These are phyloP conservation scores for Drosophila mayaguana DNA, from an alignment of 2,888 invertebrate genomes.

Conservation along the genomic window DNA sequence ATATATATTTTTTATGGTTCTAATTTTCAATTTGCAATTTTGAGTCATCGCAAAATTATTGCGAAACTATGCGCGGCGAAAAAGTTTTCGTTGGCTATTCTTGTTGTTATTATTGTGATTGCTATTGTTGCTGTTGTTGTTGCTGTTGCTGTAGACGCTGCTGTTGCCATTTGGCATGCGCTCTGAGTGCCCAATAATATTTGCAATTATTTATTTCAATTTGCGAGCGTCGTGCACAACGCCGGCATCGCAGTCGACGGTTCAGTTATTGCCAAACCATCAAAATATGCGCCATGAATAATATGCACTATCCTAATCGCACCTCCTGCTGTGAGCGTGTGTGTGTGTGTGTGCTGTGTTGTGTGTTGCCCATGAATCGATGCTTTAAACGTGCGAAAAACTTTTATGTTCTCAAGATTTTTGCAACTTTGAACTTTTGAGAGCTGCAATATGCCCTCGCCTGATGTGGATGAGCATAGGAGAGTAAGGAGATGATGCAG, in stretches of 20 bases:
- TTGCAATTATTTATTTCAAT: slow-evolving; percentile 77
- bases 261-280: slow-evolving; percentile 63
- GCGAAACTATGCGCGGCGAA: slow-evolving; percentile 73
- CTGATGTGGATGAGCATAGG: neutral
- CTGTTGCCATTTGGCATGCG: slow-evolving; percentile 66
- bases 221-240: slow-evolving; percentile 50
- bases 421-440: slow-evolving; percentile 75
- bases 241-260: slow-evolving; percentile 38
- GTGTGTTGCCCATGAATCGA: slow-evolving; percentile 21
- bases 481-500: neutral
- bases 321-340: neutral
- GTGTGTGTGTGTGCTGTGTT: neutral
- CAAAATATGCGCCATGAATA: slow-evolving; percentile 72
- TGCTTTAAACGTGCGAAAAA: slow-evolving; percentile 73
- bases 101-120: slow-evolving; percentile 26
- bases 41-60: slow-evolving; percentile 76
- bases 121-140: neutral
- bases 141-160: slow-evolving; percentile 27
- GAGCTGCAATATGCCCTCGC: slow-evolving; percentile 31
- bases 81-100: slow-evolving; percentile 53
- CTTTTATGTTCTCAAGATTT: slow-evolving; percentile 71
- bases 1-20: slow-evolving; percentile 60
- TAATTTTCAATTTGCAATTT: slow-evolving; percentile 62
- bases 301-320: slow-evolving; percentile 34
- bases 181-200: slow-evolving; percentile 78